Evolutionary conservation across 2,888 invertebrate species (phyloP).

Genomic region (Latheticus oryzae): DNA sequence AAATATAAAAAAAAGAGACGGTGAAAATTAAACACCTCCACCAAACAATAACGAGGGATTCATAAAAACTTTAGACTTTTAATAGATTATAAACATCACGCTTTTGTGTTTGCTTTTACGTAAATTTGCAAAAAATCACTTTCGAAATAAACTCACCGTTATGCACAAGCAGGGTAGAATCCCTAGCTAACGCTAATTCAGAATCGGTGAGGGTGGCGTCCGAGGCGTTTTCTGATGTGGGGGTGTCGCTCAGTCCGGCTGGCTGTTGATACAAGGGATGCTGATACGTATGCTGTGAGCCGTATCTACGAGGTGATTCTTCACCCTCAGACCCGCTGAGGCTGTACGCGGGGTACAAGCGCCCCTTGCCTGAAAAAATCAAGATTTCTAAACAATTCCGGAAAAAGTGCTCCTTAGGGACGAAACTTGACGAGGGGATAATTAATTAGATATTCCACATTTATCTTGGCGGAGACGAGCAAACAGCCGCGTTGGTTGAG

Average conservation of each 20-base stretch:
- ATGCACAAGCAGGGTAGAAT: conserved; percentile 84
- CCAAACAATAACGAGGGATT: too few species aligned
- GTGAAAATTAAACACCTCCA: too few species aligned
- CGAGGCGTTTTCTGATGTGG: conserved; percentile 86
- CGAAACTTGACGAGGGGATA: conserved; percentile 43
- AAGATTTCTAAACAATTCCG: conserved; percentile 36
- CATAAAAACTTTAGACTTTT: too few species aligned
- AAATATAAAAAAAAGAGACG: conserved; percentile 27
- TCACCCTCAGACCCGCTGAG: conserved; percentile 83
- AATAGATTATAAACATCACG: too few species aligned
- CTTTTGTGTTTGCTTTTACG: neutral
- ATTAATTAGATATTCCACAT: conserved; percentile 51
- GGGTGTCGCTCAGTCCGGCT: conserved; percentile 79
- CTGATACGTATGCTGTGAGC: conserved; percentile 68
- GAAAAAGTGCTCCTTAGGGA: conserved; percentile 35
- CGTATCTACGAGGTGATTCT: conserved; percentile 71
- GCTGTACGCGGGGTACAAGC: conserved; percentile 85
- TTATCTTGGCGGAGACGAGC: conserved; percentile 47
- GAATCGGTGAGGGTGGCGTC: conserved; percentile 88
- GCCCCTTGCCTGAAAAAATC: conserved; percentile 74
- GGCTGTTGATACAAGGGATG: conserved; percentile 67
- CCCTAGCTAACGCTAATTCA: conserved; percentile 83
- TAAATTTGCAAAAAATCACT: conserved; percentile 5
- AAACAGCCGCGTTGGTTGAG: conserved; percentile 43
- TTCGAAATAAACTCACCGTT: conserved; percentile 76